These are phyloP conservation scores for Pomacea canaliculata DNA, from an alignment of 2,888 invertebrate genomes.

Conservation along the genomic window DNA sequence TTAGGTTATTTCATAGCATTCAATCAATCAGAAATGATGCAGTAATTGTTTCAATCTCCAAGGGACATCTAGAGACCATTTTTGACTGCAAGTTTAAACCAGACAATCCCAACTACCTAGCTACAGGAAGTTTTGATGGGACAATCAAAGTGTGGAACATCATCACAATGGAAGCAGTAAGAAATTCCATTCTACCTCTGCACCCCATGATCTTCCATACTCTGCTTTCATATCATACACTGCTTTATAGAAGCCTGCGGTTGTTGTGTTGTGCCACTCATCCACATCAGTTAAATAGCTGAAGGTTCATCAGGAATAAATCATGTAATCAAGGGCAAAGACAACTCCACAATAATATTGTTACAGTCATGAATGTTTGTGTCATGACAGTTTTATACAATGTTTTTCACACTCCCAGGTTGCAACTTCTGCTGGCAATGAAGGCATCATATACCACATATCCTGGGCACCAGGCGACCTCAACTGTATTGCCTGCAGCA, in stretches of 20 bases:
- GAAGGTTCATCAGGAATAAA: too few relatives aligned
- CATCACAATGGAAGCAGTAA: slow-evolving; percentile 64
- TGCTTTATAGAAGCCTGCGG: too few relatives aligned
- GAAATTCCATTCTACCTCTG: slow-evolving; percentile 20
- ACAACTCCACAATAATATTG: too few relatives aligned
- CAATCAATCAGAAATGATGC: too few relatives aligned
- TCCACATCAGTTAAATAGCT: too few relatives aligned
- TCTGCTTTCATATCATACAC: too few relatives aligned
- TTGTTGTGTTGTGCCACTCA: too few relatives aligned
- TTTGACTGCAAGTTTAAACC: slow-evolving; percentile 72
- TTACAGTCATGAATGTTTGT: too few relatives aligned
- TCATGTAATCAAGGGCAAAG: too few relatives aligned
- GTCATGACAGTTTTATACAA: too few relatives aligned
- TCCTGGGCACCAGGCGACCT: slow-evolving; percentile 70
- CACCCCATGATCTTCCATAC: too few relatives aligned
- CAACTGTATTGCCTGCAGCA: slow-evolving; percentile 69
- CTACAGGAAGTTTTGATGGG: slow-evolving; percentile 71
- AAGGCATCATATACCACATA: slow-evolving; percentile 69
- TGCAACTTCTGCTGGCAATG: slow-evolving; percentile 65
- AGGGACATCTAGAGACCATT: slow-evolving; percentile 71
- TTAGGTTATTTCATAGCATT: too few relatives aligned
- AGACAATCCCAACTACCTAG: slow-evolving; percentile 65
- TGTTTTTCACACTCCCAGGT: not conserved
- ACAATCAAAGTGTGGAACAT: slow-evolving; percentile 71
- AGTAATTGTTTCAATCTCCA: slow-evolving; percentile 14